Percentiles rank a stretch among this genome's conserved stretches.
Evolutionary conservation across 2,888 invertebrate species (phyloP).

Genomic region (Conistra vaccinii): DNA sequence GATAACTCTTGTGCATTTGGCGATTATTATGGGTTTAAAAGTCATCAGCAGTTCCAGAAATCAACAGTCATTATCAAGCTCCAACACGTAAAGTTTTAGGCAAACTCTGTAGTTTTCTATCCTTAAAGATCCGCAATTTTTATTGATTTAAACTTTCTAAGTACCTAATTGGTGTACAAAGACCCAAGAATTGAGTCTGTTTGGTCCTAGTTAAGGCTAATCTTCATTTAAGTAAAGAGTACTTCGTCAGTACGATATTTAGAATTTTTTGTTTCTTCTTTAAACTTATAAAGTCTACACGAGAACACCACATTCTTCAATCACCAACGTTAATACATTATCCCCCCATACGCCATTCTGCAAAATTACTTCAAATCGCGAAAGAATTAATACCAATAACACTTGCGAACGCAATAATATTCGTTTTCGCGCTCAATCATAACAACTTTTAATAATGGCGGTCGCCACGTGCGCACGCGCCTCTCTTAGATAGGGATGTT

Average conservation of each 20-base stretch:
- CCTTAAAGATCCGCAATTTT: background rate
- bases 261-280: background rate
- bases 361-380: constrained; percentile 23
- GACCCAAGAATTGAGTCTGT: background rate
- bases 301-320: constrained; percentile 8
- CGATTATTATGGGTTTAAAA: background rate
- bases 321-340: constrained; percentile 20
- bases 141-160: too few species aligned
- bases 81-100: background rate
- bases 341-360: background rate
- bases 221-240: background rate
- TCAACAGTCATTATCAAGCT: too few species aligned
- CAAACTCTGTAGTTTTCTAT: background rate
- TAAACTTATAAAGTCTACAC: background rate
- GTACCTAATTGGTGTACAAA: background rate
- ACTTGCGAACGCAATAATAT: constrained; percentile 49
- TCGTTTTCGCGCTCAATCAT: constrained; percentile 60
- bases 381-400: constrained; percentile 52
- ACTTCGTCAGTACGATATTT: background rate
- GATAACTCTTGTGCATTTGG: background rate
- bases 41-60: background rate
- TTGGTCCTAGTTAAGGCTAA: background rate
- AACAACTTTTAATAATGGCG: constrained; percentile 51
- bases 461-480: constrained; percentile 24
- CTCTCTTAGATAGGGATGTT: background rate